Percentiles rank a stretch among this genome's conserved stretches.
Evolutionary conservation across 2,113 vertebrate species (phyloP).

Genomic region (Melanocharis versteri): DNA sequence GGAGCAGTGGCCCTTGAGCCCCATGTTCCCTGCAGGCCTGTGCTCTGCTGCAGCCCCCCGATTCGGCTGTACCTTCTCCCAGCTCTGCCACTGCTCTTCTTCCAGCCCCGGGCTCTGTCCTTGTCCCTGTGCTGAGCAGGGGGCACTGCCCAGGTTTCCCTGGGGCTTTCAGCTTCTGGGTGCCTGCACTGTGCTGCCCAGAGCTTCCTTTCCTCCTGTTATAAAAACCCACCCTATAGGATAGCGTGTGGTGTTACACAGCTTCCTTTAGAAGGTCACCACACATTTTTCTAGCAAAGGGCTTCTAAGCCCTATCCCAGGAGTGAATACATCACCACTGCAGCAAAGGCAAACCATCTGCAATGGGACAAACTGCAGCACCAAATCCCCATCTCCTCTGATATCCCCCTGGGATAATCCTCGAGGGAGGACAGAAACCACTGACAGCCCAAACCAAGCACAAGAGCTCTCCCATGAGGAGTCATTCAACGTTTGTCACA

Average conservation of each 20-base stretch:
- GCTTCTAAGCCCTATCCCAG: background rate
- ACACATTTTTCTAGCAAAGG: background rate
- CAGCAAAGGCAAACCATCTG: background rate
- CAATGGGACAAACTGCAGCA: background rate
- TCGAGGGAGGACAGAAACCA: background rate
- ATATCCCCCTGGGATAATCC: background rate
- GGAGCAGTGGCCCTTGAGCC: background rate
- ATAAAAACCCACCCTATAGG: fast-evolving
- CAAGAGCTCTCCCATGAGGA: background rate
- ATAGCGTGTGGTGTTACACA: fast-evolving
- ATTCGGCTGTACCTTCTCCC: background rate
- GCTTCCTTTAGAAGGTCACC: background rate
- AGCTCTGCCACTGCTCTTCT: background rate
- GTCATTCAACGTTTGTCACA: background rate
- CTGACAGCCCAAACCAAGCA: background rate
- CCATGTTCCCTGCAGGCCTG: background rate
- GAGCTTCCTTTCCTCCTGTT: background rate
- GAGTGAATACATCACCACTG: background rate
- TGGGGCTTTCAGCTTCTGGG: background rate
- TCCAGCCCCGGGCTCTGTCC: background rate
- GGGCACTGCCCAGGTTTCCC: background rate
- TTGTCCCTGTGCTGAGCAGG: background rate
- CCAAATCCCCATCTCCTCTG: background rate
- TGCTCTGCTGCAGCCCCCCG: background rate
- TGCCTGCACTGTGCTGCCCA: fast-evolving